A percentile compares a stretch with the other conserved stretches of the same genome.
phyloP scores from a whole-genome alignment of 2,113 vertebrate genomes.

The Copsychus sechellarum region DNA sequence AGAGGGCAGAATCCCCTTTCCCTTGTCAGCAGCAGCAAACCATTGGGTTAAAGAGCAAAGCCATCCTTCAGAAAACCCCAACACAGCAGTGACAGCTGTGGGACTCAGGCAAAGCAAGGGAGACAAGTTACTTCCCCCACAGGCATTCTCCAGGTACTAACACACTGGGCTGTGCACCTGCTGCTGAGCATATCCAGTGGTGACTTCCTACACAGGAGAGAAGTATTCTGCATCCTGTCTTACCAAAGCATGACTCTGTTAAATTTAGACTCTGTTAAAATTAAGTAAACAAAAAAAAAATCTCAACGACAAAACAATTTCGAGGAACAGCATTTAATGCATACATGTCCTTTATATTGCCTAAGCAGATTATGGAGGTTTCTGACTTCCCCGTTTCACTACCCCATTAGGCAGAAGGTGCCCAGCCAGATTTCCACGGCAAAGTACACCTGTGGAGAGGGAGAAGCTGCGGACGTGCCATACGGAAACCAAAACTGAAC shows the following conservation, averaged over 20 bases:
- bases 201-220: neutral
- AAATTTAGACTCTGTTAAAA: neutral
- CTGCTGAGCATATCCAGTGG: neutral
- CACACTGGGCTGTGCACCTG: neutral
- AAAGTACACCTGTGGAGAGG: accelerated
- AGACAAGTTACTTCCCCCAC: neutral
- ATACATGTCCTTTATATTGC: neutral
- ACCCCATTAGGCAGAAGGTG: neutral
- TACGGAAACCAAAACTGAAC: neutral
- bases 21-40: neutral
- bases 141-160: neutral
- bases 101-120: neutral
- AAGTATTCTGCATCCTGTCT: neutral
- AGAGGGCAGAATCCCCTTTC: neutral
- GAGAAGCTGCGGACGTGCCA: accelerated
- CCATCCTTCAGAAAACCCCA: neutral
- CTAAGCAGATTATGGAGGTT: no score
- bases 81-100: accelerated
- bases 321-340: neutral
- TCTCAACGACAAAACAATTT: neutral
- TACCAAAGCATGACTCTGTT: neutral
- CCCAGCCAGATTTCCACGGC: accelerated
- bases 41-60: neutral
- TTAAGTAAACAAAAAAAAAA: neutral
- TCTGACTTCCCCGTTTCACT: neutral